Evolutionary conservation across 2,113 vertebrate genomes (phyloP).

Genomic region (Brachirus orientalis): DNA sequence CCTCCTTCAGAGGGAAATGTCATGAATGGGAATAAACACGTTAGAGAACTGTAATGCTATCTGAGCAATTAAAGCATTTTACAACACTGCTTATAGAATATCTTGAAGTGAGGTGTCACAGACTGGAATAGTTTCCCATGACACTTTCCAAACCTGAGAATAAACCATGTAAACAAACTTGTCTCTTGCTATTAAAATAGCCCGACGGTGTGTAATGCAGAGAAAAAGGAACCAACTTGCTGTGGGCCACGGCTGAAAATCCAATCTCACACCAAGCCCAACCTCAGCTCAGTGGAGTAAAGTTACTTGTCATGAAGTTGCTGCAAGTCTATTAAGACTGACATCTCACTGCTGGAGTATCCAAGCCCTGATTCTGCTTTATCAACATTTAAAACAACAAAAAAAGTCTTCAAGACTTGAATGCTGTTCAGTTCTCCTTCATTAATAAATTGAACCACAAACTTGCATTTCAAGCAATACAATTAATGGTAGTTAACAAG

Average conservation of each 20-base stretch:
- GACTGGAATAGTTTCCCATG: slow-evolving; percentile 60
- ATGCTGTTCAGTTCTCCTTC: not conserved
- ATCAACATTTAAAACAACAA: slow-evolving; percentile 17
- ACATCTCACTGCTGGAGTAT: slow-evolving; percentile 32
- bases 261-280: slow-evolving; percentile 50
- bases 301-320: slow-evolving; percentile 73
- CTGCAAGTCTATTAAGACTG: slow-evolving; percentile 77
- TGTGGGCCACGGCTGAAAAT: slow-evolving; percentile 53
- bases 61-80: slow-evolving; percentile 51
- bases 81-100: slow-evolving; percentile 51
- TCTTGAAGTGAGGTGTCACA: slow-evolving; percentile 53
- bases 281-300: slow-evolving; percentile 56
- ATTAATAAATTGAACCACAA: not conserved
- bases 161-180: slow-evolving; percentile 76
- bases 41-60: slow-evolving; percentile 45
- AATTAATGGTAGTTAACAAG: too few relatives aligned
- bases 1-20: not conserved
- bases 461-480: not conserved
- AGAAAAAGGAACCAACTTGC: slow-evolving; percentile 62
- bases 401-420: not conserved
- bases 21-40: slow-evolving; percentile 23
- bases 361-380: slow-evolving; percentile 6
- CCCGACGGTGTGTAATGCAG: slow-evolving; percentile 74
- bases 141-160: slow-evolving; percentile 65
- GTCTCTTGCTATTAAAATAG: slow-evolving; percentile 73